Conservation (phyloP, 1,140 invertebrate species). For the Drosophila pruinosa region DNA sequence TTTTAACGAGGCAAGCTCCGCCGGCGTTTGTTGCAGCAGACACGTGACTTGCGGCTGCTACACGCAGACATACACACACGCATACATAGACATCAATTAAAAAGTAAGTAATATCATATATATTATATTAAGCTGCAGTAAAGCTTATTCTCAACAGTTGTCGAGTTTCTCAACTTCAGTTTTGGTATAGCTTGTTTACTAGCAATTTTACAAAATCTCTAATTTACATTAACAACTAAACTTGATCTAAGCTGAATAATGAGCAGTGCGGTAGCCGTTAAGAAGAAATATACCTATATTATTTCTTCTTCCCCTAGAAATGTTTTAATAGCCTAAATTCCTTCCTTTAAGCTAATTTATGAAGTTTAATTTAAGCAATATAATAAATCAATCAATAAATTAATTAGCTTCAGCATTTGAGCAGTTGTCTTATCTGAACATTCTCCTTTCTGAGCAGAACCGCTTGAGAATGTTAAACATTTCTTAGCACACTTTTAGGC, state of each 20-base stretch:
- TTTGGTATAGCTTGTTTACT: not conserved
- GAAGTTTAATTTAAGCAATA: no score
- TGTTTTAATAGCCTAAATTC: no score
- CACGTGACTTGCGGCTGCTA: slow-evolving; percentile 47
- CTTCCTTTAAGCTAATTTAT: no score
- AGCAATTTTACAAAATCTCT: not conserved
- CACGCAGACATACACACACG: not conserved
- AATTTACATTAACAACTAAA: no score
- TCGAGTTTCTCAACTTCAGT: not conserved
- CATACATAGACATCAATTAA: not conserved
- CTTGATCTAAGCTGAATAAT: no score
- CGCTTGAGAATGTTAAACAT: not conserved
- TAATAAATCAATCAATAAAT: no score
- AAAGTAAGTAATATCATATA: not conserved
- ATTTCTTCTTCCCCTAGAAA: no score
- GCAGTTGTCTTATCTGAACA: not conserved
- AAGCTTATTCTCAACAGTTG: not conserved
- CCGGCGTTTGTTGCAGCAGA: slow-evolving; percentile 2
- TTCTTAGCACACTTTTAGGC: not conserved
- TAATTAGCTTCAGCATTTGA: no score
- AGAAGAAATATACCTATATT: no score
- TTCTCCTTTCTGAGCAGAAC: no score
- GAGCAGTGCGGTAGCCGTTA: no score
- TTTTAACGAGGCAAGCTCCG: slow-evolving; percentile 34
- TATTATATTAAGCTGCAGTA: not conserved